Percentiles rank a stretch among this genome's conserved stretches.
Evolutionary conservation across 2,888 invertebrate species (phyloP).

Genomic region (Leucoma salicis): DNA sequence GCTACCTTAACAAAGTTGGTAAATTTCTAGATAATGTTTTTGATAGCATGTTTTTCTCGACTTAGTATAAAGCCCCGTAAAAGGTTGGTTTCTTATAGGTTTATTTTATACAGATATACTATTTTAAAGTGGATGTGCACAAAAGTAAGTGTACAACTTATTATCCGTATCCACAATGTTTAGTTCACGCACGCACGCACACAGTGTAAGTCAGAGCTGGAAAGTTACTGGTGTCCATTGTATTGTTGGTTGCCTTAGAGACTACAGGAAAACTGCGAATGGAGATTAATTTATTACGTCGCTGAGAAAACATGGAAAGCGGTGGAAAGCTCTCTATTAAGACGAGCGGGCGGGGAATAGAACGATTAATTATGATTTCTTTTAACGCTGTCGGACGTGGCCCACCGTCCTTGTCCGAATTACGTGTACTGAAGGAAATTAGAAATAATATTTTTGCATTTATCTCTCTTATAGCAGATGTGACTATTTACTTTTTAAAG

Average conservation of each 20-base stretch:
- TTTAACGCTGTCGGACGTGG: conserved; percentile 64
- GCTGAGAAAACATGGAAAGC: conserved; percentile 74
- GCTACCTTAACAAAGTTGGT: neutral
- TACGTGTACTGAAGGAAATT: conserved; percentile 37
- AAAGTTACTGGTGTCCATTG: conserved; percentile 57
- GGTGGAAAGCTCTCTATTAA: conserved; percentile 74
- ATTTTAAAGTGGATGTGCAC: neutral
- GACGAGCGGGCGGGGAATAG: conserved; percentile 64
- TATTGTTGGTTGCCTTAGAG: conserved; percentile 53
- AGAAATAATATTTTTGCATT: neutral
- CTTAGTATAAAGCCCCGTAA: no score
- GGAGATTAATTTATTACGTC: conserved; percentile 79
- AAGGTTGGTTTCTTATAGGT: no score
- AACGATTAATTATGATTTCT: conserved; percentile 80
- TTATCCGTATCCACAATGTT: conserved; percentile 1
- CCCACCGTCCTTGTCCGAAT: conserved; percentile 39
- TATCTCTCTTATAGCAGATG: no score
- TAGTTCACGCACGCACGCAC: conserved; percentile 27
- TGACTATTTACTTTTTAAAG: no score
- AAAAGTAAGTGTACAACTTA: neutral
- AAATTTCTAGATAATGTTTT: no score
- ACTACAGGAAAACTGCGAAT: conserved; percentile 55
- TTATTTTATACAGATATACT: neutral
- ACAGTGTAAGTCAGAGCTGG: conserved; percentile 26
- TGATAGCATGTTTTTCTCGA: no score